Evolutionary conservation across 2,113 vertebrate genomes (phyloP).

Genomic region (Canis aureus): DNA sequence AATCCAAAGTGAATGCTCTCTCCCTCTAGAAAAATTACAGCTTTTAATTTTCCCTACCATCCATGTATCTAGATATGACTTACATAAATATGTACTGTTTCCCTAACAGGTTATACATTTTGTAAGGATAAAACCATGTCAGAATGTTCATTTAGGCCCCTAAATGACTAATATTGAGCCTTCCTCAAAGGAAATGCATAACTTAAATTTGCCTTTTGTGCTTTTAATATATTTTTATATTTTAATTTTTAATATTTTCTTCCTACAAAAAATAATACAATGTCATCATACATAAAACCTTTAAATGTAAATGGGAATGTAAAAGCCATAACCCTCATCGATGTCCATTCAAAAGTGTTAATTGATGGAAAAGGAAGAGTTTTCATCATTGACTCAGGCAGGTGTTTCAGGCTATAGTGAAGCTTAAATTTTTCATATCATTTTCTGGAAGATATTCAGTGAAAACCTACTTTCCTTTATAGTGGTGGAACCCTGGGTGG

Average conservation of each 20-base stretch:
- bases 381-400: not conserved
- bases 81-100: not conserved
- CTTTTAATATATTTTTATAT: not conserved
- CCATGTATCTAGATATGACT: not conserved
- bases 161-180: not conserved
- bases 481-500: not conserved
- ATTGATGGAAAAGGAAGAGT: not conserved
- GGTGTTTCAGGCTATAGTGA: not conserved
- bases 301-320: slow-evolving; percentile 11
- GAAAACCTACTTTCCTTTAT: slow-evolving; percentile 43
- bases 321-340: not conserved
- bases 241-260: not conserved
- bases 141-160: not conserved
- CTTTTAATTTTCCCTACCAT: slow-evolving; percentile 9
- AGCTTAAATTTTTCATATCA: slow-evolving; percentile 2
- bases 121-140: not conserved
- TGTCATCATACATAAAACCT: not conserved
- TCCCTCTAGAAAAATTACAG: not conserved
- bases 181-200: not conserved
- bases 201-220: not conserved
- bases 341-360: not conserved
- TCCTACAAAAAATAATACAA: slow-evolving; percentile 9
- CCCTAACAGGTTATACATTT: not conserved
- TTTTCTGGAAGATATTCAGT: slow-evolving; percentile 35
- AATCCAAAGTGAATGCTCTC: not conserved